A percentile compares a stretch with the other conserved stretches of the same genome.
phyloP scores from a whole-genome alignment of 2,888 invertebrate species.

The Flabesymbios commensalis region DNA sequence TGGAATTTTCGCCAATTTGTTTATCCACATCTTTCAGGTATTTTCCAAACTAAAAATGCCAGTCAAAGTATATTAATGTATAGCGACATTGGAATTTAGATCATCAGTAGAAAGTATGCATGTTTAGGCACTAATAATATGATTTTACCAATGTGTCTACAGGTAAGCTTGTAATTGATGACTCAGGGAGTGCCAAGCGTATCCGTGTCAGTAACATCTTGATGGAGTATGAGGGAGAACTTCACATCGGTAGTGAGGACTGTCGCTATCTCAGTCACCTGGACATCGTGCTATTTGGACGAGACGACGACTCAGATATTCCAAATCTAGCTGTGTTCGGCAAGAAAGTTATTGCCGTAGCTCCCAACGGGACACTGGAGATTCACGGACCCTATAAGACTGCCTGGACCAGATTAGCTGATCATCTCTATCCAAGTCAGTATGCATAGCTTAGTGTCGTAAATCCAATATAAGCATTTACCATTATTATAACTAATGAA shows the following conservation, averaged over 20 bases:
- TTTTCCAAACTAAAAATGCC: too few species aligned
- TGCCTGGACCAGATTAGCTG: conserved; percentile 42
- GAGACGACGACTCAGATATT: conserved; percentile 29
- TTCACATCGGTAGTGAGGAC: conserved; percentile 38
- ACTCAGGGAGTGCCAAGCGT: conserved; percentile 15
- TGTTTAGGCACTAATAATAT: too few species aligned
- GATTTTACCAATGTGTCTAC: too few species aligned
- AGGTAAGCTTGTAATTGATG: conserved; percentile 32
- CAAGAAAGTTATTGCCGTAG: conserved; percentile 44
- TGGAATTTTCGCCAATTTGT: too few species aligned
- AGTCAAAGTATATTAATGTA: too few species aligned
- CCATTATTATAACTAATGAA: too few species aligned
- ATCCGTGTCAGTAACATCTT: conserved; percentile 29
- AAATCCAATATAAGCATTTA: too few species aligned
- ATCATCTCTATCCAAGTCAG: conserved; percentile 13
- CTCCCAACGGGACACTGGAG: conserved; percentile 38
- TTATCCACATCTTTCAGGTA: too few species aligned
- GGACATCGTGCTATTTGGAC: conserved; percentile 27
- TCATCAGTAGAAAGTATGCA: too few species aligned
- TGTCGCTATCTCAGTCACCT: conserved; percentile 32
- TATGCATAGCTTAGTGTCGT: too few species aligned
- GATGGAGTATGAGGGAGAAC: conserved; percentile 24
- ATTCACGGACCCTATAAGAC: conserved; percentile 40
- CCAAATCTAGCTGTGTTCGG: conserved; percentile 32
- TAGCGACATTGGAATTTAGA: too few species aligned